Evolutionary conservation across 2,888 invertebrate species (phyloP), one percentile per base, ranked within the genome.

Genomic region (Homarus gammarus): DNA sequence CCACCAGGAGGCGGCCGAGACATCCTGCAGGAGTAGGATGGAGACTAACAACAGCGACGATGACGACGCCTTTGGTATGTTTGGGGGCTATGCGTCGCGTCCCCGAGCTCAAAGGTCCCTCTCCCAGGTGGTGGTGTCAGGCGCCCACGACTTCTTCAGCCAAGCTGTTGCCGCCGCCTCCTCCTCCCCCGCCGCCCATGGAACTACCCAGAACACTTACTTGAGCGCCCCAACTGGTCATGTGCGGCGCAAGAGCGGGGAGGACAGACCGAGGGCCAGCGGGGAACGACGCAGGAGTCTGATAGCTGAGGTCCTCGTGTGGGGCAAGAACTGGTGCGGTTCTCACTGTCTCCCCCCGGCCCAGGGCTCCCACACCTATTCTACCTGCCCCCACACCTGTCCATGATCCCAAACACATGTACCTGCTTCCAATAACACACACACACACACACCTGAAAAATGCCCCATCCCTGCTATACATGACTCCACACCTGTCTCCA

Each of bases 261-360:
- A 84, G 40, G 86, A 86, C 1, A 33, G 15, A 31, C 36, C 56
- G 38, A 44, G 64, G 22, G 49, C 33, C 1, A 51, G 77, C 31
- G 84, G 77, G 72, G 84, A 89, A 33, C 56, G 84, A 33, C 68
- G 89, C 31, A 85, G 86, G 82, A 91, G 90, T 38, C 61, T 91
- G 68, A 90, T 91, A 64, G 79, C 77, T 2, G 90, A 91, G 61
- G 84, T 91, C 44, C 79, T 91, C 72, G 75, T 75, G 15, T 90
- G 90, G 86, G 90, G 90, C 82, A 91, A 90, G 64, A 87, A 86
- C 83, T 83, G 91, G 91, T 91, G 85, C 72, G 91, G 81, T 44
- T 38, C 81, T 6, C 44, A 64, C 70, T 44, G 27, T 64, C 38
- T 82, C 31, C 27, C 33, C 40, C 33, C 27, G 38, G 44, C 61